phyloP scores from a whole-genome alignment of 1,140 invertebrate genomes.

The Eupristina koningsbergeri region DNA sequence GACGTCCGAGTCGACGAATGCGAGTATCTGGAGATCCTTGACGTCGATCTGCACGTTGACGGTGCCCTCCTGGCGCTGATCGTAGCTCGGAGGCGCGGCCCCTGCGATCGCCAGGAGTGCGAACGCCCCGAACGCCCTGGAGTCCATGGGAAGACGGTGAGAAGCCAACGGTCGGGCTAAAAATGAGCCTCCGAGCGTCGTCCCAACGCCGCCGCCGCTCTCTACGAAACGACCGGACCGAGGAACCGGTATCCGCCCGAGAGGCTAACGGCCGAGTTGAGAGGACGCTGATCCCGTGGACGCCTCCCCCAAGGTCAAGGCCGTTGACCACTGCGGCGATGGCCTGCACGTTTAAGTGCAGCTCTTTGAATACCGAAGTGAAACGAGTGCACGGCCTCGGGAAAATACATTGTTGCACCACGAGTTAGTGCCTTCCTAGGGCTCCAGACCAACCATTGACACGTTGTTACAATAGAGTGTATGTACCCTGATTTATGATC shows the following conservation, averaged over 20 bases:
- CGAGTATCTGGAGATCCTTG: conserved; percentile 84
- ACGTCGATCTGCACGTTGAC: conserved; percentile 85
- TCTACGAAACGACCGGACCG: conserved; percentile 11
- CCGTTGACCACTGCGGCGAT: background rate
- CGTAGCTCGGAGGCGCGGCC: conserved; percentile 68
- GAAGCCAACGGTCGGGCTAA: conserved; percentile 20
- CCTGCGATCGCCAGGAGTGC: background rate
- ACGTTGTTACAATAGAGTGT: background rate
- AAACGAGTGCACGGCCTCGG: background rate
- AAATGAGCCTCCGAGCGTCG: conserved; percentile 19
- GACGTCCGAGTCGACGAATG: conserved; percentile 75
- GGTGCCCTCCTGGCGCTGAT: conserved; percentile 84
- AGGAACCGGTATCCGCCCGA: conserved; percentile 52
- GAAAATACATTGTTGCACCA: too few species aligned
- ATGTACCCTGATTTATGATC: background rate
- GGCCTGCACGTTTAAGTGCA: background rate
- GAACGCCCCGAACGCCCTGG: background rate
- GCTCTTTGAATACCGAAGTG: background rate
- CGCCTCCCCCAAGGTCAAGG: conserved; percentile 16
- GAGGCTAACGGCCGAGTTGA: conserved; percentile 6
- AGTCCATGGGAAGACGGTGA: background rate
- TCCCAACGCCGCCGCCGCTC: background rate
- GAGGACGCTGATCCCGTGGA: conserved; percentile 7
- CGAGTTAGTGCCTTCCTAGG: too few species aligned
- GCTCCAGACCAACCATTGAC: too few species aligned